Evolutionary conservation across 1,140 invertebrate genomes (phyloP).

Genomic region (Mizuhopecten yessoensis): DNA sequence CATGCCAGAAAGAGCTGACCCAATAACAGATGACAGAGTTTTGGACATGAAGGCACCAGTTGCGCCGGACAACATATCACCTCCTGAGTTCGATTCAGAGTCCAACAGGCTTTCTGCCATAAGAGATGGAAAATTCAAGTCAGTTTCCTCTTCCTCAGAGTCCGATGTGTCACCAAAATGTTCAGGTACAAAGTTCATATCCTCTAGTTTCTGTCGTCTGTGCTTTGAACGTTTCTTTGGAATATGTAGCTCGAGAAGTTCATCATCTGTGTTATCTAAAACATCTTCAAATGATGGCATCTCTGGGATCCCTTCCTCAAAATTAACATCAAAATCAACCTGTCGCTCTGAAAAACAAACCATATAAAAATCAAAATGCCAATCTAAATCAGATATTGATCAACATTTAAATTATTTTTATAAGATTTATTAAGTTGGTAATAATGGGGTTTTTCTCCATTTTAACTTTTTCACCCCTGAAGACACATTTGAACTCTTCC

Average conservation of each 20-base stretch:
- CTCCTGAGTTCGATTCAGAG: constrained; percentile 48
- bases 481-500: too few species aligned
- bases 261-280: constrained; percentile 78
- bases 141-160: constrained; percentile 64
- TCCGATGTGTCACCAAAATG: constrained; percentile 76
- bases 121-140: constrained; percentile 64
- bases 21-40: constrained; percentile 73
- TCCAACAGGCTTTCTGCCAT: background rate
- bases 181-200: constrained; percentile 67
- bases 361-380: background rate
- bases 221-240: constrained; percentile 36
- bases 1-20: constrained; percentile 69
- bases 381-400: too few species aligned
- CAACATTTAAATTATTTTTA: too few species aligned
- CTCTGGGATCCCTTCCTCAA: constrained; percentile 69
- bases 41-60: constrained; percentile 63
- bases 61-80: constrained; percentile 53
- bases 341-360: constrained; percentile 52
- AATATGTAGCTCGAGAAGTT: constrained; percentile 61
- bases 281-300: constrained; percentile 78
- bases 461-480: too few species aligned
- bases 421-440: too few species aligned
- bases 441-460: too few species aligned
- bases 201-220: constrained; percentile 42
- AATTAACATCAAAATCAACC: constrained; percentile 66